phyloP scores from a whole-genome alignment of 2,797 vertebrate genomes.

The Chelidonichthys spinosus region DNA sequence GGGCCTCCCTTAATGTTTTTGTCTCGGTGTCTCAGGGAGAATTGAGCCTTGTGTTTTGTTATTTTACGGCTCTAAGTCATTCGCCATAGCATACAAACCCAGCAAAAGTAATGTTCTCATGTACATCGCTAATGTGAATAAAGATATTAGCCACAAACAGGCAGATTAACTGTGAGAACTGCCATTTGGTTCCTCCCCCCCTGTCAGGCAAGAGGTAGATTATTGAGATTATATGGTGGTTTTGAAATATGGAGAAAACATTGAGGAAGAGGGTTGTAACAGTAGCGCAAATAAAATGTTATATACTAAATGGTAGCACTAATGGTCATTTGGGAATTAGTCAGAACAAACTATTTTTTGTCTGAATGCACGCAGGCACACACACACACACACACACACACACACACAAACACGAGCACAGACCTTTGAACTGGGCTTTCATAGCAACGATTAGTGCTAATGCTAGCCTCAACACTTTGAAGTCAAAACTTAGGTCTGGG shows the following conservation, averaged over 20 bases:
- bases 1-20: conserved; percentile 61
- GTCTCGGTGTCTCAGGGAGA: conserved; percentile 58
- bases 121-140: conserved; percentile 61
- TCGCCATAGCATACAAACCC: conserved; percentile 37
- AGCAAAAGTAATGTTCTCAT: conserved; percentile 54
- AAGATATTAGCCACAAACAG: conserved; percentile 52
- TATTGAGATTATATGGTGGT: conserved; percentile 40
- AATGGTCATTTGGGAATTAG: conserved; percentile 44
- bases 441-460: conserved; percentile 62
- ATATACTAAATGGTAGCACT: conserved; percentile 27
- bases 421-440: conserved; percentile 73
- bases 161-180: conserved; percentile 66
- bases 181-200: conserved; percentile 40
- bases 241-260: conserved; percentile 67
- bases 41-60: conserved; percentile 64
- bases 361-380: conserved; percentile 33
- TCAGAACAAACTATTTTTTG: conserved; percentile 27
- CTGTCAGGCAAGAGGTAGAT: conserved; percentile 40
- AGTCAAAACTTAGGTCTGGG: conserved; percentile 53
- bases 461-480: conserved; percentile 67
- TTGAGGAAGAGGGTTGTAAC: conserved; percentile 21
- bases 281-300: conserved; percentile 59
- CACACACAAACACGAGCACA: conserved; percentile 39
- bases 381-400: conserved; percentile 35
- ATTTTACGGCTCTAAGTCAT: conserved; percentile 62